Evolutionary conservation across 2,113 vertebrate genomes (phyloP), one percentile per base, ranked within the genome.

Genomic region (Chionis minor): DNA sequence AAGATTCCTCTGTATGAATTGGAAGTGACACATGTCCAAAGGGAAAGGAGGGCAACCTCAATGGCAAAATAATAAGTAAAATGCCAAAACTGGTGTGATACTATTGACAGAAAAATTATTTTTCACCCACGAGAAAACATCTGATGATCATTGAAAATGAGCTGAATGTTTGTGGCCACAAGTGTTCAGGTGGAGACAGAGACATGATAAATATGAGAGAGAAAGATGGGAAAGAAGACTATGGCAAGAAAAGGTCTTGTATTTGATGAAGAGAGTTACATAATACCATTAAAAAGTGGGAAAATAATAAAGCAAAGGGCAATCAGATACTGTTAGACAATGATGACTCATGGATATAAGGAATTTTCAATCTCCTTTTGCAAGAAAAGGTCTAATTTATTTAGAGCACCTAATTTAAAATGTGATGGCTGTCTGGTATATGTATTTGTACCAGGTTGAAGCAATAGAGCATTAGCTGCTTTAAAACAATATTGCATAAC

Each of bases 391-490:
- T 38, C 22, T 49, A 26, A 11, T 38, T 75, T 40, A 54, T 61
- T 69, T 61, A 70, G 19, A 54, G 33, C 35, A 27, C 16, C 11
- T 81, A 30, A n/a, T 67, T 73, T 47, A 52, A 72, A 69, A 38
- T 35, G 6, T 8, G 67, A 8, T 15, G 3, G 15, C 20, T 72
- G 13, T 38, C 47, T 85, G 49, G 18, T 49, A 12, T 16, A 10
- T 14, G 9, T 38, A 22, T 89, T 69, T 62, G 7, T 38, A 38
- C 19, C 61, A 69, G 11, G 26, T 3, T 51, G 47, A 85, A 63
- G 14, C 13, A 69, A 40, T 26, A 30, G 5, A 5, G 7, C 3
- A 0, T 44, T 13, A 26, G 15, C 14, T 6, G 30, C 24, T 32
- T 62, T 13, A 47, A 55, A 63, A 47, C 5, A 33, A 17, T 26